Evolutionary conservation across 2,888 invertebrate genomes (phyloP), one percentile per base, ranked within the genome.

Genomic region (Lycophotia porphyrea): DNA sequence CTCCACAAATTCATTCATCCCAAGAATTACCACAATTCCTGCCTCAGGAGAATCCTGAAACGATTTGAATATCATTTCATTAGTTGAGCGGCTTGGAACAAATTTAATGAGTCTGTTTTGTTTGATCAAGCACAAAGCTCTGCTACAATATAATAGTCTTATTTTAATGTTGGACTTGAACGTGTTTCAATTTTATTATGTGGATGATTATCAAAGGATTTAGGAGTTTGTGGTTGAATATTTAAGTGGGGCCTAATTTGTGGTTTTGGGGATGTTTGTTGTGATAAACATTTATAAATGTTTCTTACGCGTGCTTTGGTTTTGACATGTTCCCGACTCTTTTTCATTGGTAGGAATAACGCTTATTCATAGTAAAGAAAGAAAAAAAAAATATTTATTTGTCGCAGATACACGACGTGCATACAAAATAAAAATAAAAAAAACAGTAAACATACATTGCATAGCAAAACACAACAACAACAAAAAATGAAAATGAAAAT

Each of bases 41-140:
- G 67, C 76, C 73, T 63, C 24, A 21, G 21, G 11, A 31, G 65
- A 86, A 85, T 85, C 81, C 67, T 76, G 86, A 85, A 86, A 88
- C 86, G 86, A 84, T 84, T 88, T 81, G 86, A 89, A 90, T 88
- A 88, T 90, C 82, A 91, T 92, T 91, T 90, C 88, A 91, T 91
- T 90, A 90, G 84, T 82, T 88, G 78, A 73, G 72, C 52, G 44
- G 67, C 76, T 68, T n/a, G 44, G 60, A 66, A 75, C 82, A 87
- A 88, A n/a, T n/a, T n/a, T n/a, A n/a, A 89, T 85, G 84, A 88
- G 81, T 65, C 81, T 78, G 82, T 88, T 82, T 87, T 86, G 88
- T 89, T 88, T 88, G 81, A 88, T 87, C 74, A 89, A 83, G 76
- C 82, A 80, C 81, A 82, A 84, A 82, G 81, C 82, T 79, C 73